Base-by-base conservation (phyloP, 2,113 vertebrate genomes). In the Polypterus senegalus region DNA sequence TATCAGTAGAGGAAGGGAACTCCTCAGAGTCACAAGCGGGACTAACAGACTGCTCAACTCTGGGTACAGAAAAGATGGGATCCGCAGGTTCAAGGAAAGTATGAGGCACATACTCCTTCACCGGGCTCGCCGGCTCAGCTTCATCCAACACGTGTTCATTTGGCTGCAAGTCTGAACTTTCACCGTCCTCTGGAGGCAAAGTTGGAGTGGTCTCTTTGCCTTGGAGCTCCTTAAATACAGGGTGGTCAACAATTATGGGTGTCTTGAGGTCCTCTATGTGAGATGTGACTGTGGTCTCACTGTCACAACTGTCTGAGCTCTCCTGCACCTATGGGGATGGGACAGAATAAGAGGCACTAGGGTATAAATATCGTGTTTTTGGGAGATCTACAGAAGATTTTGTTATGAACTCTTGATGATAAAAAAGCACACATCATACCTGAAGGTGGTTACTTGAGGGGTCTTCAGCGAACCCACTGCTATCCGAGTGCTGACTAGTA, bases 381-480 rank as follows among this genome's bases (percentile, higher is more conserved):
- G n/a, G n/a, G n/a, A n/a, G n/a, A n/a, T n/a, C n/a, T 27, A 27
- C 27, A 27, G 27, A 27, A 27, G 27, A 27, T 27, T 27, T 27
- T 27, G 27, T 27, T 27, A 27, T 27, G 27, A 27, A 27, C 27
- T 27, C 27, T 27, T 27, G 2, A 27, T 27, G n/a, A 8, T 56
- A 6, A n/a, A 9, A 44, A 56, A 11, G 61, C 6, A 47, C 11
- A 47, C 4, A 48, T 27, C 7, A 43, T n/a, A 97, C 94, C 91
- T 93, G 94, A 57, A 90, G 80, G 61, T 84, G 83, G 76, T 62
- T 88, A 67, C 80, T 77, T 0, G 82, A 80, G 3, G 88, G 83
- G 65, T 97, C 96, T 72, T 98, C 96, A 61, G 91, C 96, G 53
- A 97, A 98, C 6, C 96, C 96, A 45, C 96, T 98, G 80, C 96